Evolutionary conservation across 2,113 vertebrate genomes (phyloP).

Genomic region (Notarius quadriscutis): DNA sequence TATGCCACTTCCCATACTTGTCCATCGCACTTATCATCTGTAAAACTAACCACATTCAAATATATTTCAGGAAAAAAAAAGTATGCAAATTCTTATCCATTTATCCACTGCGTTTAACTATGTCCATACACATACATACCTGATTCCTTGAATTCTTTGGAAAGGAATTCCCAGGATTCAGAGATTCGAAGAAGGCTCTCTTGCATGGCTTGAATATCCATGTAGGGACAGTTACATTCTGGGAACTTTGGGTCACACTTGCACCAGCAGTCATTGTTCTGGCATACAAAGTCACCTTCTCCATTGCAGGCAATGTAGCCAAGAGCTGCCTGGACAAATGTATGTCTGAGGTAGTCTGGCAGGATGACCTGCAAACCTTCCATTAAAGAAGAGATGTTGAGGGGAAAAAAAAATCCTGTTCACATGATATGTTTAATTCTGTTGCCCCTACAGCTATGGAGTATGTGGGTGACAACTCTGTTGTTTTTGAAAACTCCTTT

Average conservation of each 20-base stretch:
- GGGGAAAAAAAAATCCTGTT: conserved; percentile 23
- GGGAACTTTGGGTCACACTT: conserved; percentile 87
- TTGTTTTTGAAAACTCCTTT: too few relatives aligned
- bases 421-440: background rate
- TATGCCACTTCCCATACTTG: conserved; percentile 58
- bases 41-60: conserved; percentile 66
- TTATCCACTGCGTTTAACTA: background rate
- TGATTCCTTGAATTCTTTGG: conserved; percentile 93
- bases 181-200: conserved; percentile 88
- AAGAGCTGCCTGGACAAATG: conserved; percentile 91
- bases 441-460: too few relatives aligned
- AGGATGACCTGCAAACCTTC: conserved; percentile 92
- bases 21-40: conserved; percentile 62
- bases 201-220: conserved; percentile 97
- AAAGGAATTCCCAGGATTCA: conserved; percentile 86
- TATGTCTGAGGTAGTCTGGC: conserved; percentile 89
- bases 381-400: conserved; percentile 31
- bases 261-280: conserved; percentile 94
- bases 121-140: conserved; percentile 67
- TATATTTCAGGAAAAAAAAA: conserved; percentile 54
- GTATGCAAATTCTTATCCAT: background rate
- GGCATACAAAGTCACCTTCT: conserved; percentile 93
- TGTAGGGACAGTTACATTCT: conserved; percentile 95
- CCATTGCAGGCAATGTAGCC: conserved; percentile 97
- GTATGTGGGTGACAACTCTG: too few relatives aligned